phyloP scores from a whole-genome alignment of 1,140 invertebrate species.

The Scaptomyza hsui region DNA sequence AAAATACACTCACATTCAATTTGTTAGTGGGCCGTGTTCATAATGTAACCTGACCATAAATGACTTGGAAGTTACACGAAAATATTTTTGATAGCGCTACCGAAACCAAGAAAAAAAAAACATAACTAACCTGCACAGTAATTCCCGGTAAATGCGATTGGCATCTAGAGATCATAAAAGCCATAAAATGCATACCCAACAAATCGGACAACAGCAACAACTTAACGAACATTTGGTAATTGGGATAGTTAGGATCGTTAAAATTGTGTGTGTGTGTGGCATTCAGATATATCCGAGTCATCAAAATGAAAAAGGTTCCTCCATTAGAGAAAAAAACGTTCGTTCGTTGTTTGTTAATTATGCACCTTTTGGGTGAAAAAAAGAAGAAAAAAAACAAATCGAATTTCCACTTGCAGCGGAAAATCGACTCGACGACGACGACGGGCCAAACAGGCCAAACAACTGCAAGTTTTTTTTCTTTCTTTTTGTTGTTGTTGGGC shows the following conservation, averaged over 20 bases:
- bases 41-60: conserved; percentile 54
- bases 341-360: conserved; percentile 39
- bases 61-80: conserved; percentile 67
- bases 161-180: conserved; percentile 62
- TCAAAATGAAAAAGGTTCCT: neutral
- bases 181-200: conserved; percentile 42
- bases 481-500: conserved; percentile 10
- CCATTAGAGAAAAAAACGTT: neutral
- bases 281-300: conserved; percentile 21
- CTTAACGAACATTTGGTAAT: conserved; percentile 36
- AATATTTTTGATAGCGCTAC: conserved; percentile 73
- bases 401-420: conserved; percentile 45
- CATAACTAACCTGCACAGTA: conserved; percentile 18
- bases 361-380: conserved; percentile 33
- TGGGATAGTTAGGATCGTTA: conserved; percentile 44
- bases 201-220: conserved; percentile 29
- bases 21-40: conserved; percentile 46
- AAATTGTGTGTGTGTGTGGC: conserved; percentile 48
- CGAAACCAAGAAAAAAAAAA: conserved; percentile 5
- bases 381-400: neutral
- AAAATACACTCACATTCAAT: conserved; percentile 58
- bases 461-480: conserved; percentile 22
- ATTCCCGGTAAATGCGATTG: conserved; percentile 72
- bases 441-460: conserved; percentile 43
- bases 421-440: conserved; percentile 26